Evolutionary conservation across 2,888 invertebrate genomes (phyloP), one percentile per base, ranked within the genome.

Genomic region (Patella depressa): DNA sequence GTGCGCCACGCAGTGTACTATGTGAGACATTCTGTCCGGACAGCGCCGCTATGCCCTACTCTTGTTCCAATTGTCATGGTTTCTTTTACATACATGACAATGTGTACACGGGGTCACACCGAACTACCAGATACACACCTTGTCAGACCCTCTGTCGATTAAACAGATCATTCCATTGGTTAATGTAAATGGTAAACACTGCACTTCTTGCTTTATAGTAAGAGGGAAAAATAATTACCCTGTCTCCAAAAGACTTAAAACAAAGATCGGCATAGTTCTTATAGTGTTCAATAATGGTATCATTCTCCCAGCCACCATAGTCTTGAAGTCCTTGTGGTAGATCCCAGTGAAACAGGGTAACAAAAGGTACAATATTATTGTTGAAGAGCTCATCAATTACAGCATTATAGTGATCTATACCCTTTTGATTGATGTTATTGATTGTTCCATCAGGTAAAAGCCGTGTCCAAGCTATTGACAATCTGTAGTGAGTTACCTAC

Each of bases 381-480:
- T 90, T 92, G 5, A 95, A 81, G 9, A 96, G 92, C 84, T 94
- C 95, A 85, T 95, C 93, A 75, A 96, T 95, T 71, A 97, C 91
- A 82, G 94, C 93, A 85, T 94, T 94, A 90, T 97, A 97, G 91
- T 96, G 96, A 77, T 94, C 91, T 11, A 97, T 93, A 15, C 96
- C 97, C 3, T 93, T 92, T 57, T 93, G 91, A 88, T 95, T 97
- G 45, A 95, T 34, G n/a, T 71, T 73, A 29, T 77, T 75, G 2
- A 74, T 77, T 0, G 86, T 85, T 2, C 86, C 86, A 14, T 93
- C 93, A 0, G 96, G 96, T 80, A 96, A 91, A 73, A 96, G 93
- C 74, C 96, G 92, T 0, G 95, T 91, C 96, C 96, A 96, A 0
- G 95, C 94, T 34, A 93, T 85, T 0, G 92, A 92, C 81, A 93